Conservation (phyloP, 2,797 vertebrate species). For the Monodelphis domestica region DNA sequence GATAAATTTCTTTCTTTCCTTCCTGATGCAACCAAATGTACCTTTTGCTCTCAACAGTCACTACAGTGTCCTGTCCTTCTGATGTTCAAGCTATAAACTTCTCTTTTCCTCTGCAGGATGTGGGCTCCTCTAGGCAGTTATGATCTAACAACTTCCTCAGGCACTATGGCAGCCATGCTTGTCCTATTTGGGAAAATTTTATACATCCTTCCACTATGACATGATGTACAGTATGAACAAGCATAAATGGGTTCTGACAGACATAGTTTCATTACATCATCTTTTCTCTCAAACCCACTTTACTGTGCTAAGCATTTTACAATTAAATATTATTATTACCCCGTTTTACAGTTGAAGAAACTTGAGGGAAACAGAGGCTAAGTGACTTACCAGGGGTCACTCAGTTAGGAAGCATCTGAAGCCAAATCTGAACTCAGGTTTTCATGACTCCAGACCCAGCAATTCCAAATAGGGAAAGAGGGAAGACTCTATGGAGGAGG, state of each 20-base stretch:
- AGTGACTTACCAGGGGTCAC: neutral
- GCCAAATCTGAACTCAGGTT: neutral
- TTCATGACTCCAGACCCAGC: neutral
- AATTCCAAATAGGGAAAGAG: neutral
- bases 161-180: neutral
- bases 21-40: neutral
- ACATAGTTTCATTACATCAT: neutral
- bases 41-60: neutral
- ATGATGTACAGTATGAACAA: neutral
- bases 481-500: too few species aligned
- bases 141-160: neutral
- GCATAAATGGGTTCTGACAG: neutral
- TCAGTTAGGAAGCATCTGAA: too few species aligned
- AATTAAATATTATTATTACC: neutral
- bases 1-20: neutral
- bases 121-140: too few species aligned
- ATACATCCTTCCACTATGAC: neutral
- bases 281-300: neutral
- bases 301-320: neutral
- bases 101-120: too few species aligned
- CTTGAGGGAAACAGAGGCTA: neutral
- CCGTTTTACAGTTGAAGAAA: neutral
- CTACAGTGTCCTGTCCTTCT: neutral
- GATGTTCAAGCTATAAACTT: neutral
- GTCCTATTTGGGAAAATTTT: neutral